Percentiles rank a stretch among this genome's conserved stretches.
Conservation (phyloP, 2,113 vertebrate genomes). For the Pithys albifrons region DNA sequence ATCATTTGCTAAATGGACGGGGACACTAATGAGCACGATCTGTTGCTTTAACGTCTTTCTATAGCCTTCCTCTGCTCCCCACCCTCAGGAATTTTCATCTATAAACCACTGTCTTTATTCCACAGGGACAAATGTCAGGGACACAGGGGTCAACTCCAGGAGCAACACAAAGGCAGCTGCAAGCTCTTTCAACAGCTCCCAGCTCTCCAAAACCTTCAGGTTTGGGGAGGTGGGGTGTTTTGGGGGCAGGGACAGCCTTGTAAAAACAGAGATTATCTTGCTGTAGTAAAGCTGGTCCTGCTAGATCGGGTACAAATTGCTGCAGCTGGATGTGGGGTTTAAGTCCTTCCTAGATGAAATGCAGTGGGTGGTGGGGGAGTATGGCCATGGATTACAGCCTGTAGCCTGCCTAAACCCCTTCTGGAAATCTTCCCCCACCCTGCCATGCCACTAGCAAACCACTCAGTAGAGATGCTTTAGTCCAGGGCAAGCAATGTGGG, state of each 20-base stretch:
- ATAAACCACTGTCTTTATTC: slow-evolving; percentile 59
- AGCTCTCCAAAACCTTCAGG: not conserved
- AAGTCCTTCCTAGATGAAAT: slow-evolving; percentile 11
- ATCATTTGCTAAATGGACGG: slow-evolving; percentile 34
- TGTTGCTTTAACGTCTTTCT: slow-evolving; percentile 51
- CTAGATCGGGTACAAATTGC: not conserved
- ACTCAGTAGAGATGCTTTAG: not conserved
- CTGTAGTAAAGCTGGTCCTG: accelerated
- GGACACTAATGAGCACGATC: slow-evolving; percentile 46
- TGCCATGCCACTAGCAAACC: not conserved
- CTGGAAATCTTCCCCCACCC: slow-evolving; percentile 1
- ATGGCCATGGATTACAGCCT: not conserved
- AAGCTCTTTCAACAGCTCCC: slow-evolving; percentile 6
- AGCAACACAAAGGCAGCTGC: slow-evolving; percentile 54
- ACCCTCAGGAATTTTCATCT: slow-evolving; percentile 60
- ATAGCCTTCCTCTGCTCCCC: slow-evolving; percentile 10
- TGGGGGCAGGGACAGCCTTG: not conserved
- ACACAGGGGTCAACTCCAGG: slow-evolving; percentile 40
- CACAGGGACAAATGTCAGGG: slow-evolving; percentile 59
- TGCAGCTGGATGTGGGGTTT: slow-evolving; percentile 12
- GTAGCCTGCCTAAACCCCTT: not conserved
- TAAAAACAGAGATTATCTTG: not conserved
- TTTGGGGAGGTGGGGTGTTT: not conserved
- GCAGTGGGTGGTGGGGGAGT: not conserved
- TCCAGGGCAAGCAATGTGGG: not conserved